These are phyloP conservation scores for Brenthis daphne DNA, from an alignment of 2,888 invertebrate genomes.

Conservation along the genomic window DNA sequence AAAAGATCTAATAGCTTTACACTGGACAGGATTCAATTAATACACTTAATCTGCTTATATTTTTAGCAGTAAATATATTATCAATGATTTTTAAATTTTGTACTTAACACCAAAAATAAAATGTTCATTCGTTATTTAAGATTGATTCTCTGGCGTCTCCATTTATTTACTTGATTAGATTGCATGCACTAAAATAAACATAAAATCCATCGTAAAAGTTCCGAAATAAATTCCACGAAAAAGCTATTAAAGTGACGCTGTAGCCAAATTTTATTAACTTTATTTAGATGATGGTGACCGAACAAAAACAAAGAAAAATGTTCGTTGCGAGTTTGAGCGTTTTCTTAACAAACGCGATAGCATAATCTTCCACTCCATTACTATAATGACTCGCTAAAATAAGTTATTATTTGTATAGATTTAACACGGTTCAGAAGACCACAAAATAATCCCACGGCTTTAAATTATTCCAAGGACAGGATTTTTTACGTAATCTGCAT, in stretches of 20 bases:
- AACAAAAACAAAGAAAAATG: neutral
- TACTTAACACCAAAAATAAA: no score
- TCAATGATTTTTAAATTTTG: neutral
- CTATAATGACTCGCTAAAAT: conserved; percentile 51
- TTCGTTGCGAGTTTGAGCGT: neutral
- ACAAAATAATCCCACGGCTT: conserved; percentile 30
- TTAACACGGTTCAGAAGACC: conserved; percentile 21
- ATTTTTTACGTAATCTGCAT: no score
- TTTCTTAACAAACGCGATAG: conserved; percentile 23
- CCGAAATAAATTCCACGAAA: conserved; percentile 15
- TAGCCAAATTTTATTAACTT: conserved; percentile 9
- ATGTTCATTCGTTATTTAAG: neutral
- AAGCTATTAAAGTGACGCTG: conserved; percentile 9
- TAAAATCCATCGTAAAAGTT: conserved; percentile 14
- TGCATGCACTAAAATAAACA: conserved; percentile 10
- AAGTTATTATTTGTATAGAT: conserved; percentile 25
- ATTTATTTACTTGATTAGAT: conserved; percentile 17
- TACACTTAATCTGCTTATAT: conserved; percentile 7
- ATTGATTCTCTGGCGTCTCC: neutral
- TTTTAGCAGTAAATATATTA: neutral
- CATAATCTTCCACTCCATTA: conserved; percentile 52
- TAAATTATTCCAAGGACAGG: neutral
- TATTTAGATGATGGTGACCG: neutral
- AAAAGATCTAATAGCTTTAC: conserved; percentile 24
- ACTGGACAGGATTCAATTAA: conserved; percentile 25